Conservation (phyloP, 2,888 invertebrate genomes). For the Candidula unifasciata region DNA sequence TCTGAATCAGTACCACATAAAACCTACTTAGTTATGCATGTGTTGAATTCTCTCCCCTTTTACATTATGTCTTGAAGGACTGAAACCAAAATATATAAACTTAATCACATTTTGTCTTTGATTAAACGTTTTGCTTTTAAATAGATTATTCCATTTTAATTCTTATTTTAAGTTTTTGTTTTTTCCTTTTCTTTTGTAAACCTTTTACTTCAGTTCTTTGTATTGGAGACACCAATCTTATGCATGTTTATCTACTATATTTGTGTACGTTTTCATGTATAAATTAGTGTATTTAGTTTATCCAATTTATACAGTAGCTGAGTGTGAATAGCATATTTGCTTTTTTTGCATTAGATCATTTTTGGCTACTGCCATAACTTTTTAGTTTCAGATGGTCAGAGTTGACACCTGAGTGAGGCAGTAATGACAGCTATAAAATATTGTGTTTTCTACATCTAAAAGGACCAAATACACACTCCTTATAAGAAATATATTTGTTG, state of each 20-base stretch:
- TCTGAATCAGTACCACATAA: not conserved
- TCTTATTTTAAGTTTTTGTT: not conserved
- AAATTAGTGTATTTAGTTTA: slow-evolving; percentile 14
- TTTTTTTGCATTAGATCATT: no score
- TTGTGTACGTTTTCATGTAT: slow-evolving; percentile 30
- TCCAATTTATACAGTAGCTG: not conserved
- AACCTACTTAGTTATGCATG: not conserved
- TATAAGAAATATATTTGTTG: no score
- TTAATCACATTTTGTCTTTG: no score
- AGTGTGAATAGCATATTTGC: not conserved
- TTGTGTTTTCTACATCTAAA: no score
- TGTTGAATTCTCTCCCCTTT: not conserved
- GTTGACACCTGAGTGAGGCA: no score
- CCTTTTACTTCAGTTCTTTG: not conserved
- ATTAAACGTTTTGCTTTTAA: slow-evolving; percentile 2
- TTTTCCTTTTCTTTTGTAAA: not conserved
- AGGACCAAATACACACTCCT: no score
- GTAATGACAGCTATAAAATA: no score
- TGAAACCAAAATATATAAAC: not conserved
- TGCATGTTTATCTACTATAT: slow-evolving; percentile 41
- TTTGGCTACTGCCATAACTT: no score
- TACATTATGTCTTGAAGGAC: not conserved
- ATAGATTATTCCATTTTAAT: not conserved
- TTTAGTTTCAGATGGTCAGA: no score
- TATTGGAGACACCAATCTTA: slow-evolving; percentile 48